Conservation (phyloP, 1,140 invertebrate species). For the Nasonia longicornis region DNA sequence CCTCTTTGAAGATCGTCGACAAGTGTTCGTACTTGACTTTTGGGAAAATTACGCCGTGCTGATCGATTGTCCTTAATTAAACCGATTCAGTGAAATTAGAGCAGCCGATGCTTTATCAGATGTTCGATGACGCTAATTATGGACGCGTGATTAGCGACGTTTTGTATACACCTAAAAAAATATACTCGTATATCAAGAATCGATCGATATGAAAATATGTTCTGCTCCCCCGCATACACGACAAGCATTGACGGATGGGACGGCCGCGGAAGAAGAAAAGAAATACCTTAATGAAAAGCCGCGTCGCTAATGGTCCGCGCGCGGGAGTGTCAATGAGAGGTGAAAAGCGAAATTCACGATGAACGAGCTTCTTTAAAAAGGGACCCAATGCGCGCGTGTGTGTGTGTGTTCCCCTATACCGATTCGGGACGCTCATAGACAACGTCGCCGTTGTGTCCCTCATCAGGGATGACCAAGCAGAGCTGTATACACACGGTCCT, state of each 20-base stretch:
- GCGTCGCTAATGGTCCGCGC: slow-evolving; percentile 49
- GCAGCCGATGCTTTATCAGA: background rate
- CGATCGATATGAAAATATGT: slow-evolving; percentile 26
- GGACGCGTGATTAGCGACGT: background rate
- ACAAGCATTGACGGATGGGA: slow-evolving; percentile 42
- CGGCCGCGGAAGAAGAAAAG: slow-evolving; percentile 42
- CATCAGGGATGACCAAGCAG: slow-evolving; percentile 49
- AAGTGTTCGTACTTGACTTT: background rate
- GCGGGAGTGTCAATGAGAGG: slow-evolving; percentile 52
- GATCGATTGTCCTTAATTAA: background rate
- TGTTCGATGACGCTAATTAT: background rate
- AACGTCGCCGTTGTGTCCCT: slow-evolving; percentile 46
- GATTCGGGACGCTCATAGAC: slow-evolving; percentile 11
- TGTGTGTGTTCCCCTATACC: background rate
- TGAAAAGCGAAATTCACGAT: slow-evolving; percentile 52
- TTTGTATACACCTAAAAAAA: background rate
- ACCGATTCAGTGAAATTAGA: background rate
- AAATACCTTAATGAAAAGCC: slow-evolving; percentile 48
- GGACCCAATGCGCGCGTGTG: background rate
- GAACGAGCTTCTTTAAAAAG: slow-evolving; percentile 55
- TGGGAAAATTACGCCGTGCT: background rate
- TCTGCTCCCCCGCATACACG: slow-evolving; percentile 1
- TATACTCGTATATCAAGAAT: background rate
- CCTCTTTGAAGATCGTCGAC: too few species aligned
- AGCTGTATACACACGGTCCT: background rate